Conservation (phyloP, 2,113 vertebrate species). For the Manacus vitellinus region DNA sequence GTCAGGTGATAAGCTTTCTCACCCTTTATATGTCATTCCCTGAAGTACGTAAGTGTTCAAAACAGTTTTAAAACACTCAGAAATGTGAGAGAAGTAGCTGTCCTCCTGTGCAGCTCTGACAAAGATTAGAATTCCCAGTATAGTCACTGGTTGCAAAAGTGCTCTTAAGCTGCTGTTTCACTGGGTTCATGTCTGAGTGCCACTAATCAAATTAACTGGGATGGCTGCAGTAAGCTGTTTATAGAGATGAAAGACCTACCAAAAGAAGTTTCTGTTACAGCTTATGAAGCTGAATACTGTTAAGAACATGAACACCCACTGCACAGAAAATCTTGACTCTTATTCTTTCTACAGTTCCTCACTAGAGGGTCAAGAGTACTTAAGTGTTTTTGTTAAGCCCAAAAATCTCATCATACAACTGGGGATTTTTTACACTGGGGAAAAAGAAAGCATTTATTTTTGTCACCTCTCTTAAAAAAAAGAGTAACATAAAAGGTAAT, state of each 20-base stretch:
- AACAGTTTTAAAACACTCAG: conserved; percentile 20
- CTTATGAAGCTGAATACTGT: conserved; percentile 27
- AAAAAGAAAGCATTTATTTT: neutral
- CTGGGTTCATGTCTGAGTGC: conserved; percentile 24
- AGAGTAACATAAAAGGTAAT: neutral
- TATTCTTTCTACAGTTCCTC: conserved; percentile 36
- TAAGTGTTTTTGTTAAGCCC: neutral
- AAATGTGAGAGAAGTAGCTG: conserved; percentile 2
- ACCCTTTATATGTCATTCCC: conserved; percentile 11
- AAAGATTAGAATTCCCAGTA: conserved; percentile 52
- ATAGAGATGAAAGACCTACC: conserved; percentile 62
- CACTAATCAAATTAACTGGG: conserved; percentile 70
- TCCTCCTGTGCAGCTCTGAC: neutral
- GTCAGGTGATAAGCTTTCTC: conserved; percentile 42
- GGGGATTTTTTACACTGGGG: neutral
- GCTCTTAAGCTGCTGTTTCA: conserved; percentile 48
- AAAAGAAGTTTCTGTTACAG: conserved; percentile 46
- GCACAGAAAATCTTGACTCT: neutral
- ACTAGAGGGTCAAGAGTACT: neutral
- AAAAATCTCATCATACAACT: neutral
- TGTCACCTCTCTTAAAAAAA: neutral
- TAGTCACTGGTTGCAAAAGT: conserved; percentile 26
- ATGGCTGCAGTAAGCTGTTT: conserved; percentile 67
- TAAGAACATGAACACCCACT: conserved; percentile 39
- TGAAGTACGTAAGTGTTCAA: neutral